Base-by-base conservation (phyloP, 2,797 vertebrate species). In the Xenentodon cancila region DNA sequence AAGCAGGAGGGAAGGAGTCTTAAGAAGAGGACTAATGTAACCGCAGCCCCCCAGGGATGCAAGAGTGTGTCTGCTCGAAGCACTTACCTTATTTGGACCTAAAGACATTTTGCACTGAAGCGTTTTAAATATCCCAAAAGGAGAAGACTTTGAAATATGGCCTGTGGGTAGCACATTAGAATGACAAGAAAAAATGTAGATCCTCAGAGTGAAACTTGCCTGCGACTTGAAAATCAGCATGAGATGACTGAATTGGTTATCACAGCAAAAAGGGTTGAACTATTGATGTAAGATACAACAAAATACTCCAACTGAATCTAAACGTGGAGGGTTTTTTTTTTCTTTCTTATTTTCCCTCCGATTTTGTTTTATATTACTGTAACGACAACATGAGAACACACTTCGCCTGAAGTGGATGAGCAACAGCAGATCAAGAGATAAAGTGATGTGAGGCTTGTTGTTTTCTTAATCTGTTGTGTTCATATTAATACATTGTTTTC, bases 81-180 rank as follows among this genome's bases (percentile, higher is more conserved):
- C 85, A 52, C 64, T 88, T 80, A 75, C 80, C 71, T 86, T 82
- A 81, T 84, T 85, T 85, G 67, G 74, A 91, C 89, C 88, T 58
- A 52, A 84, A 85, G 90, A 87, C 87, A 89, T 89, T 82, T 49
- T 47, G 84, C 75, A 48, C 69, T 71, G 81, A 79, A 82, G 84
- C 81, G 79, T 81, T 81, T 86, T 80, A 85, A 82, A 77, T 79
- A 80, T 88, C 87, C 81, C 87, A 84, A 43, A 82, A 89, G 85
- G 77, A 64, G 68, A 66, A 60, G 45, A 67, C 73, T 87, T 77
- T 87, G 64, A 85, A 90, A 85, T 48, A 77, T 66, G 61, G 81
- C 88, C 75, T 77, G 72, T 20, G 87, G 86, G 80, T 47, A 62
- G 71, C 73, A 82, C 71, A 89, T 89, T 83, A 89, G 69, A 86